A percentile compares a stretch with the other conserved stretches of the same genome.
Conservation (phyloP, 2,888 invertebrate genomes). For the Noctua fimbriata region DNA sequence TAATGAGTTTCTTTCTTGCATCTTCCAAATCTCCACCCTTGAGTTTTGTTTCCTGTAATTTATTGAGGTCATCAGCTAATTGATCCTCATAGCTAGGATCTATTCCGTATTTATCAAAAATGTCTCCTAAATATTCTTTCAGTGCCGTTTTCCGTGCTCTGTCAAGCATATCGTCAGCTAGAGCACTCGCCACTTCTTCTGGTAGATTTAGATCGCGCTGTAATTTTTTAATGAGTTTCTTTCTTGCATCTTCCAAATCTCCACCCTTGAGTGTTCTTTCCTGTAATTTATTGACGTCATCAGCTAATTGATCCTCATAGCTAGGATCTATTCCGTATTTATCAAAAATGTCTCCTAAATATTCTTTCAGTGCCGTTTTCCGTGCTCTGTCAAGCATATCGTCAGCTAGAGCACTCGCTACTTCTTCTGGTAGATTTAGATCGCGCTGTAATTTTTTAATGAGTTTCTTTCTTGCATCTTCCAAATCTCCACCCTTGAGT, state of each 20-base stretch:
- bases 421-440: constrained; percentile 20
- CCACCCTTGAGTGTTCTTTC: neutral
- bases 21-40: no score
- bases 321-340: constrained; percentile 17
- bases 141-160: constrained; percentile 12
- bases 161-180: constrained; percentile 17
- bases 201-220: constrained; percentile 28
- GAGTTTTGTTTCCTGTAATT: no score
- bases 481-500: constrained; percentile 7
- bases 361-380: constrained; percentile 10
- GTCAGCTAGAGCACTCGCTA: constrained; percentile 15
- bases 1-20: no score
- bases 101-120: no score
- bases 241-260: constrained; percentile 19
- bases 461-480: constrained; percentile 12
- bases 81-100: no score
- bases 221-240: constrained; percentile 19
- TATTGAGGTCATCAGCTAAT: no score
- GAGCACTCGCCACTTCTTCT: constrained; percentile 17
- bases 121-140: neutral
- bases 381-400: constrained; percentile 17
- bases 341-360: neutral
- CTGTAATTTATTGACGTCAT: constrained; percentile 27
- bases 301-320: constrained; percentile 1
- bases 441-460: constrained; percentile 28